These are phyloP conservation scores for Melanerpes formicivorus DNA, from an alignment of 2,113 vertebrate species.

Conservation along the genomic window DNA sequence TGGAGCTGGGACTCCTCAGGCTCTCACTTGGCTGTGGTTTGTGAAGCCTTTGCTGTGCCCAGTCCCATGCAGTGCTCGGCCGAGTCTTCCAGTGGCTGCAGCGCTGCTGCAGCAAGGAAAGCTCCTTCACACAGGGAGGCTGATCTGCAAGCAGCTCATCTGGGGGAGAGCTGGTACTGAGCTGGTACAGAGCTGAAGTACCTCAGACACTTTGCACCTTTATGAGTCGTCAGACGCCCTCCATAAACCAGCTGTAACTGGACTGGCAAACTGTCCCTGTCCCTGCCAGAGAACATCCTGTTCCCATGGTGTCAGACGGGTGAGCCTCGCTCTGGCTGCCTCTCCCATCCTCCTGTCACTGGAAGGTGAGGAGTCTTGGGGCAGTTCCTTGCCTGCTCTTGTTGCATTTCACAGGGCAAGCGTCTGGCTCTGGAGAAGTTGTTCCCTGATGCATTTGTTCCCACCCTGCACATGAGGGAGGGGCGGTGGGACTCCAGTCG, in stretches of 20 bases:
- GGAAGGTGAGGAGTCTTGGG: background rate
- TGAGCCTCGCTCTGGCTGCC: background rate
- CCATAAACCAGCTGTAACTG: constrained; percentile 33
- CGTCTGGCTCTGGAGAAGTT: background rate
- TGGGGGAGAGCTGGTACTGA: background rate
- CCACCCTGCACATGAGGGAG: fast-evolving
- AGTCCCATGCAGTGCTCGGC: background rate
- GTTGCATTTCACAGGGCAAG: fast-evolving
- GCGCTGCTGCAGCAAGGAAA: background rate
- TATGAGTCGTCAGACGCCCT: constrained; percentile 18
- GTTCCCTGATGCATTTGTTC: background rate
- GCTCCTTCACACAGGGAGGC: fast-evolving
- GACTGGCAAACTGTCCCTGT: background rate
- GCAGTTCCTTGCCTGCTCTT: background rate
- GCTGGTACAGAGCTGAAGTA: background rate
- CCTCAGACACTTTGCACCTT: background rate
- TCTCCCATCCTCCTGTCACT: background rate
- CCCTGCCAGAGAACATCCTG: constrained; percentile 9
- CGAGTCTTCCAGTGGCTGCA: background rate
- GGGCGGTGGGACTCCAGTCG: too few species aligned
- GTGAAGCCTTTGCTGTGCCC: background rate
- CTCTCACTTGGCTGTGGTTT: fast-evolving
- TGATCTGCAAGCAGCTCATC: background rate
- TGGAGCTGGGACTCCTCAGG: background rate
- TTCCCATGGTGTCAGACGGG: background rate